phyloP scores from a whole-genome alignment of 2,113 vertebrate species.

The Craseonycteris thonglongyai region DNA sequence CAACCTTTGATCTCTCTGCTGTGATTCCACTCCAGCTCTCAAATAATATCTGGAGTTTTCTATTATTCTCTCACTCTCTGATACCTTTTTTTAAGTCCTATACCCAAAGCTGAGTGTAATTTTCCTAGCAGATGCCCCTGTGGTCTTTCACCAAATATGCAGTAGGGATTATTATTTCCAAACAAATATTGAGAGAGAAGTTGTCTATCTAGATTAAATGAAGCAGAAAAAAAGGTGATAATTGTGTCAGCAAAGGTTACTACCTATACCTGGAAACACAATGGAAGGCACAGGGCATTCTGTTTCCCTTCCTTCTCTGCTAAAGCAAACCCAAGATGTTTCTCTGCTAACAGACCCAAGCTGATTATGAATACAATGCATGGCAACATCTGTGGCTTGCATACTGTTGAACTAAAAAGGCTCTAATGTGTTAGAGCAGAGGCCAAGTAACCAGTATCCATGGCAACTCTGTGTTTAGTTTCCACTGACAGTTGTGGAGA shows the following conservation, averaged over 20 bases:
- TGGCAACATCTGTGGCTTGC: conserved; percentile 72
- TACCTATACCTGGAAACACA: neutral
- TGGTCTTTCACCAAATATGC: neutral
- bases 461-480: conserved; percentile 79
- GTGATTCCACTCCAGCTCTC: neutral
- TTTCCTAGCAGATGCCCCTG: neutral
- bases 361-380: conserved; percentile 74
- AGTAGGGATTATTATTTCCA: neutral
- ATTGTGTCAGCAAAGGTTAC: neutral
- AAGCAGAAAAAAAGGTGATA: neutral
- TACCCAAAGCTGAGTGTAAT: neutral
- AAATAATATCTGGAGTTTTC: neutral
- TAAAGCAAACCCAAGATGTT: conserved; percentile 57
- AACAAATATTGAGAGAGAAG: neutral
- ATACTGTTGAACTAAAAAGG: conserved; percentile 77
- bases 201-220: neutral
- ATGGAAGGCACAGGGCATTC: neutral
- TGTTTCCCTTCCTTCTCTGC: conserved; percentile 44
- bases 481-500: conserved; percentile 60
- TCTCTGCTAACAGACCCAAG: conserved; percentile 62
- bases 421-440: conserved; percentile 76
- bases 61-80: neutral
- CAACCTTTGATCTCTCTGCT: neutral
- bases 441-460: conserved; percentile 81
- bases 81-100: neutral